A percentile compares a stretch with the other conserved stretches of the same genome.
These are phyloP conservation scores for Meta bourneti DNA, from an alignment of 2,888 invertebrate species.

Conservation along the genomic window DNA sequence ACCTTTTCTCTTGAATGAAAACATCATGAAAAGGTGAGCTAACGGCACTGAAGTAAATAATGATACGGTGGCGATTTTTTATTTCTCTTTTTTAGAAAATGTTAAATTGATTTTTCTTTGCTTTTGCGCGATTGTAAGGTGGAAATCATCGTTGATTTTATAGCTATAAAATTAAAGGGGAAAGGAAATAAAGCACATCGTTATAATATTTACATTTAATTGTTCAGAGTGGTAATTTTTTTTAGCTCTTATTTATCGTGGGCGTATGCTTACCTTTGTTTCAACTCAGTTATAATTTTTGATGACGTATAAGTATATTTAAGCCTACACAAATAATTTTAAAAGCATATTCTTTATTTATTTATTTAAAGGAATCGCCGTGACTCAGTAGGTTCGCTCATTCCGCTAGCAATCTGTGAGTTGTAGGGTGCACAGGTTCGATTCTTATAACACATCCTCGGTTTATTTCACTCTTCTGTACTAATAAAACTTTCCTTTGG, in stretches of 20 bases:
- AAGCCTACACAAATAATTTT: neutral
- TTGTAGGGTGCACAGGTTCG: too few relatives aligned
- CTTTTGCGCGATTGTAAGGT: too few relatives aligned
- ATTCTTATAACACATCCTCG: too few relatives aligned
- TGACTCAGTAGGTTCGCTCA: too few relatives aligned
- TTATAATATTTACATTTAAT: neutral
- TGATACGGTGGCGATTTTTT: neutral
- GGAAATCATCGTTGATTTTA: neutral
- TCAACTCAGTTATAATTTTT: neutral
- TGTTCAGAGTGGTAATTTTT: neutral
- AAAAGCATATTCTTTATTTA: neutral
- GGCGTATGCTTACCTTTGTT: neutral
- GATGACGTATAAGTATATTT: neutral
- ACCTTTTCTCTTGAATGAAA: neutral
- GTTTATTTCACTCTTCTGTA: too few relatives aligned
- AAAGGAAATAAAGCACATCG: neutral
- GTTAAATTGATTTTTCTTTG: neutral
- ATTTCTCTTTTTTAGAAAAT: neutral
- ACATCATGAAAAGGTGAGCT: neutral
- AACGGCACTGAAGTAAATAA: neutral
- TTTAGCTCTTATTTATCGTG: neutral
- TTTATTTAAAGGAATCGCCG: too few relatives aligned
- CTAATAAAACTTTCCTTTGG: too few relatives aligned
- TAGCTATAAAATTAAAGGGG: neutral
- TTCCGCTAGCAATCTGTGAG: too few relatives aligned